Evolutionary conservation across 2,888 invertebrate species (phyloP).

Genomic region (Lysandra coridon): DNA sequence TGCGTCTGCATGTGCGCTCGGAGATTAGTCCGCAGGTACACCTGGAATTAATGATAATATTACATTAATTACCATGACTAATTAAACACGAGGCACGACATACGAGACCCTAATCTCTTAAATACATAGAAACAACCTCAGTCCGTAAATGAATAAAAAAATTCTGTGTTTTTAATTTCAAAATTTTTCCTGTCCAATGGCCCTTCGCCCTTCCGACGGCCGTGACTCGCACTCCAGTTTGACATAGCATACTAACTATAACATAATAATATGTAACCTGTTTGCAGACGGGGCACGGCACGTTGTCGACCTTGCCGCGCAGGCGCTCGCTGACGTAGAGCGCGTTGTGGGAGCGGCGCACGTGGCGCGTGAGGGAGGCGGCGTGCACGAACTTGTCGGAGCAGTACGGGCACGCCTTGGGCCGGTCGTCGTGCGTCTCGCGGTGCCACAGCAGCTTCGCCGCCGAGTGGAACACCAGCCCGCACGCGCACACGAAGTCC

Average conservation of each 20-base stretch:
- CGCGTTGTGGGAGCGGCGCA: slow-evolving; percentile 89
- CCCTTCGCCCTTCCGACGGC: background rate
- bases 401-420: slow-evolving; percentile 91
- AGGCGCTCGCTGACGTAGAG: slow-evolving; percentile 84
- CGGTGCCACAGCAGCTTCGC: slow-evolving; percentile 92
- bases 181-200: background rate
- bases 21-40: slow-evolving; percentile 89
- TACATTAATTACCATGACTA: background rate
- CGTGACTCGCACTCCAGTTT: background rate
- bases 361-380: slow-evolving; percentile 90
- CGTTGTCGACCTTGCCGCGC: slow-evolving; percentile 84
- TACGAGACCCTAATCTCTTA: background rate
- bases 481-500: slow-evolving; percentile 89
- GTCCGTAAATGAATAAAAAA: too few species aligned
- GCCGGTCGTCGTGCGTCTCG: slow-evolving; percentile 90
- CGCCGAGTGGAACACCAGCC: slow-evolving; percentile 90
- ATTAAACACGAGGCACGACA: background rate
- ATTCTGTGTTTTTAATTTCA: background rate
- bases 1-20: slow-evolving; percentile 90
- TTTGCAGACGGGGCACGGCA: slow-evolving; percentile 89
- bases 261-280: slow-evolving; percentile 50
- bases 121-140: too few species aligned
- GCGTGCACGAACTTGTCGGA: slow-evolving; percentile 92
- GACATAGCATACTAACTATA: background rate
- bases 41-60: slow-evolving; percentile 56